Evolutionary conservation across 2,888 invertebrate species (phyloP).

Genomic region (Rhimphoctona megacephalus): DNA sequence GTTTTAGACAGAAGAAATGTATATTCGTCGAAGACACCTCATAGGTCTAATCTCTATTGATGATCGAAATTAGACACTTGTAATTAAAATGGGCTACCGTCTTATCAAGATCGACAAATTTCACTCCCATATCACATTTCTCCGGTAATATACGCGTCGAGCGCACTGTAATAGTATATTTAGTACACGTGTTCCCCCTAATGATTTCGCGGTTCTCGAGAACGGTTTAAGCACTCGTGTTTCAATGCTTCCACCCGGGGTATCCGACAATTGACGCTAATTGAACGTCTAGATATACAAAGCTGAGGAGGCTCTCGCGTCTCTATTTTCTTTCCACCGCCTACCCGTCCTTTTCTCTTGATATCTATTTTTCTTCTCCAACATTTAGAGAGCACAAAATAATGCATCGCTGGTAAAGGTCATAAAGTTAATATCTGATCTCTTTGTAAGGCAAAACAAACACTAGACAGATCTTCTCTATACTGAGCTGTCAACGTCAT

Average conservation of each 20-base stretch:
- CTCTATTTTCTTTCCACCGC: background rate
- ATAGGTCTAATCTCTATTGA: background rate
- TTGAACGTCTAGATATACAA: conserved; percentile 66
- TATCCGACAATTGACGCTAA: conserved; percentile 74
- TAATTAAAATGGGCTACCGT: conserved; percentile 14
- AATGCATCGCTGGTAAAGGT: background rate
- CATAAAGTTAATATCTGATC: background rate
- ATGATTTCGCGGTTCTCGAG: conserved; percentile 50
- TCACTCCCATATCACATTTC: conserved; percentile 34
- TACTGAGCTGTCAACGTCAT: background rate
- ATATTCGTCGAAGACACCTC: background rate
- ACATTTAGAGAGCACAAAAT: background rate
- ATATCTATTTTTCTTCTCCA: background rate
- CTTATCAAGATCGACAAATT: conserved; percentile 21
- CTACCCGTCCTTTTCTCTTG: background rate
- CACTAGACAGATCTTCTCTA: background rate
- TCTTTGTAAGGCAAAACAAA: background rate
- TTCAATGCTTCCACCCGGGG: conserved; percentile 62
- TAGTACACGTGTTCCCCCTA: conserved; percentile 38
- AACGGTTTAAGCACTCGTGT: conserved; percentile 49
- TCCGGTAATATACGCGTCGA: conserved; percentile 28
- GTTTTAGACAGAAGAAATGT: background rate
- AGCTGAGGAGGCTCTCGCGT: conserved; percentile 28
- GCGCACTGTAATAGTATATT: conserved; percentile 21
- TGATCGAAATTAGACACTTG: conserved; percentile 10